phyloP scores from a whole-genome alignment of 2,797 vertebrate species.

The Lophotriccus pileatus region DNA sequence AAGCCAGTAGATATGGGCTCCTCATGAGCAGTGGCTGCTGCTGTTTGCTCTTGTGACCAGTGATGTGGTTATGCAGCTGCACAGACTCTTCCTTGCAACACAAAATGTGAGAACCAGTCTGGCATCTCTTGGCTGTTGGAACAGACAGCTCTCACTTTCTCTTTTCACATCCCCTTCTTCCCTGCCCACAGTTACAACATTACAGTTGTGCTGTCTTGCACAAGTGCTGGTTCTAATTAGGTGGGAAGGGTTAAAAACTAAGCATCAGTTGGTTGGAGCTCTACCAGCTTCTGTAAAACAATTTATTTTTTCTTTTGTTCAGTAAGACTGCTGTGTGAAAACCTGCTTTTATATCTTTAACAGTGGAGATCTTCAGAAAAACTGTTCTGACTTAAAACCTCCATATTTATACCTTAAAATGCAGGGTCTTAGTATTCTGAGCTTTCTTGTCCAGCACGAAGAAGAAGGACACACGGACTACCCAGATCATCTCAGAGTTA shows the following conservation, averaged over 20 bases:
- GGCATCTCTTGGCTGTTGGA: background rate
- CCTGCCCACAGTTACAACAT: background rate
- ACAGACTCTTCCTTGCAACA: background rate
- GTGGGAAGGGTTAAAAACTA: background rate
- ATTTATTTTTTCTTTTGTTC: background rate
- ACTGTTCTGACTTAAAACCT: background rate
- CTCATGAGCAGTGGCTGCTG: background rate
- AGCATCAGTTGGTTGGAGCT: background rate
- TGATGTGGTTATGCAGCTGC: background rate
- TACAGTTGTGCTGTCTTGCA: background rate
- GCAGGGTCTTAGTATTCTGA: background rate
- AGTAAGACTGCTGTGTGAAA: background rate
- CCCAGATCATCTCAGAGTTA: background rate
- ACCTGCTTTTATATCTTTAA: background rate
- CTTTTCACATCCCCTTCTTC: background rate
- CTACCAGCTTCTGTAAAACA: background rate
- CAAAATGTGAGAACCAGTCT: background rate
- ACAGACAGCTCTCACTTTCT: fast-evolving
- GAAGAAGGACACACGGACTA: background rate
- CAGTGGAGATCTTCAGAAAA: background rate
- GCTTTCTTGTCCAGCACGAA: background rate
- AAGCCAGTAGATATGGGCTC: background rate
- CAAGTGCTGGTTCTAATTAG: background rate
- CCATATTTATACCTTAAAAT: background rate
- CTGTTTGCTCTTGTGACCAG: background rate